Conservation (phyloP, 2,888 invertebrate species). For the Gastracanthus pulcherrimus region DNA sequence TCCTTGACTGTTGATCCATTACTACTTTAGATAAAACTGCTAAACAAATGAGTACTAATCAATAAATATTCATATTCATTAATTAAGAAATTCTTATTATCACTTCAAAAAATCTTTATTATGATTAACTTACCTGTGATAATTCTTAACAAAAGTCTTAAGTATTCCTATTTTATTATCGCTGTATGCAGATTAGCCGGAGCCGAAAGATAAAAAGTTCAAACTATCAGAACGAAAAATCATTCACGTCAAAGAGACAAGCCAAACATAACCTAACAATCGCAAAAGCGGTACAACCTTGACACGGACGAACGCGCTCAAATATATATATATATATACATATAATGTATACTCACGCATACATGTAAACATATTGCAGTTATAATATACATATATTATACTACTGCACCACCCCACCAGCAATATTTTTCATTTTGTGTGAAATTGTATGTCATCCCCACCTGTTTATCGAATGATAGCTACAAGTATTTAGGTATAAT, state of each 20-base stretch:
- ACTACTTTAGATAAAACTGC: not conserved
- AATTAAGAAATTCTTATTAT: not conserved
- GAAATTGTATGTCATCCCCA: not conserved
- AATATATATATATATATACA: too few species aligned
- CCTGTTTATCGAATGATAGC: not conserved
- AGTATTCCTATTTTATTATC: slow-evolving; percentile 11
- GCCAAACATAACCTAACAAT: slow-evolving; percentile 24
- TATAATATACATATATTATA: too few species aligned
- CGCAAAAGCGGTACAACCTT: not conserved
- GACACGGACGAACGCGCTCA: not conserved
- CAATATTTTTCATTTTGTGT: too few species aligned
- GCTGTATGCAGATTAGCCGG: not conserved
- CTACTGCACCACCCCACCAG: too few species aligned
- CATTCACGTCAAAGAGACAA: not conserved
- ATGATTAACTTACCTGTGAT: slow-evolving; percentile 20
- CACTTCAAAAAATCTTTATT: not conserved
- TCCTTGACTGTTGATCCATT: not conserved
- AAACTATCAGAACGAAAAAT: slow-evolving; percentile 27
- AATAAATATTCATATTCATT: not conserved
- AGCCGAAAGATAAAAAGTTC: not conserved
- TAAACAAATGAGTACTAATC: not conserved
- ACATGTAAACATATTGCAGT: too few species aligned
- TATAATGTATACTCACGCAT: too few species aligned
- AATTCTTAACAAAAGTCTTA: not conserved
- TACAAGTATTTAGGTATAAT: not conserved